Conservation (phyloP, 2,797 vertebrate species). For the Malurus leucopterus region DNA sequence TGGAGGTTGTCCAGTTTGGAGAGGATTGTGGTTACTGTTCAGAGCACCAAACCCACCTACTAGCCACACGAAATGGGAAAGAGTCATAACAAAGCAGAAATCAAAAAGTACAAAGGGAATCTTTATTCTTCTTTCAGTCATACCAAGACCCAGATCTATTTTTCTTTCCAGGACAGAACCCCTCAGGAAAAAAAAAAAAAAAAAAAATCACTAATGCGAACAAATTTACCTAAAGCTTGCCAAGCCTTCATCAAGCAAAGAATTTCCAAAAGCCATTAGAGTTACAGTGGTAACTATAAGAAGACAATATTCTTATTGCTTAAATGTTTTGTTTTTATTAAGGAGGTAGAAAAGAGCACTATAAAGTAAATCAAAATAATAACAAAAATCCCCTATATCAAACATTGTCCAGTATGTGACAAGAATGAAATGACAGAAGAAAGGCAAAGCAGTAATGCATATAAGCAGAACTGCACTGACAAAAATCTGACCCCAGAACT, state of each 20-base stretch:
- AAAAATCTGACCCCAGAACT: background rate
- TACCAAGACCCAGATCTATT: background rate
- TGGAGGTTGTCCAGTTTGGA: background rate
- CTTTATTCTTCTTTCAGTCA: background rate
- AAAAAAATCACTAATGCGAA: background rate
- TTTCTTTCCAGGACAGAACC: background rate
- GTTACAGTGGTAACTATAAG: background rate
- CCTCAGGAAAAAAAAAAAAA: background rate
- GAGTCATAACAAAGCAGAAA: background rate
- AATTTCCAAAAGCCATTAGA: background rate
- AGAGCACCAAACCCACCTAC: background rate
- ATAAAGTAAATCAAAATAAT: background rate
- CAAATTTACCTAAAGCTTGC: background rate
- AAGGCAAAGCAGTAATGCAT: background rate
- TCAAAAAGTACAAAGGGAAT: background rate
- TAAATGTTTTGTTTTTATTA: background rate
- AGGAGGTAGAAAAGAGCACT: background rate
- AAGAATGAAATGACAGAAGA: background rate
- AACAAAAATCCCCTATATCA: accelerated
- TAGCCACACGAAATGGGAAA: background rate
- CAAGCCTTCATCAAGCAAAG: background rate
- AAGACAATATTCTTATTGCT: background rate
- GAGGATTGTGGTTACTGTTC: background rate
- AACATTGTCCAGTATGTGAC: background rate
- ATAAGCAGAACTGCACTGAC: background rate